Evolutionary conservation across 2,888 invertebrate species (phyloP).

Genomic region (Cheilosia variabilis): DNA sequence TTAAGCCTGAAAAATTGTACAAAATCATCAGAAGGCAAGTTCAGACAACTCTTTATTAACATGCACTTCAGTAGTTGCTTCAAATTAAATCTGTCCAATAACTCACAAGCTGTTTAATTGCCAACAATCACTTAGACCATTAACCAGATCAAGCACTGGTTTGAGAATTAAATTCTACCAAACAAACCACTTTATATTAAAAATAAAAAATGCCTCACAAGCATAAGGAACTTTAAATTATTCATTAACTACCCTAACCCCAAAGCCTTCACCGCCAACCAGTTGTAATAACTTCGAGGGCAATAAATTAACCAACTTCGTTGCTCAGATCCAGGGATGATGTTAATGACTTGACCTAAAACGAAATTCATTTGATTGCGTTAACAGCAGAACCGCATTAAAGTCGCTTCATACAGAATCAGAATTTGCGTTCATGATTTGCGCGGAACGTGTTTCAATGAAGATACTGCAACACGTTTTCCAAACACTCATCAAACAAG

Average conservation of each 20-base stretch:
- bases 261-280: not conserved
- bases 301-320: not conserved
- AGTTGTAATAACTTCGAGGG: not conserved
- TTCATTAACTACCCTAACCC: not conserved
- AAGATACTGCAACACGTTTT: constrained; percentile 49
- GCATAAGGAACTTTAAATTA: not conserved
- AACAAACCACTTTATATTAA: not conserved
- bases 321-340: not conserved
- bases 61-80: too few species aligned
- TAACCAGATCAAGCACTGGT: not conserved
- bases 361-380: not conserved
- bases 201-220: not conserved
- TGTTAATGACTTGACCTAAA: not conserved
- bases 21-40: too few species aligned
- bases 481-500: constrained; percentile 29
- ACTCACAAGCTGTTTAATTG: too few species aligned
- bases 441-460: constrained; percentile 33
- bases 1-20: too few species aligned
- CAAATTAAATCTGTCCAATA: too few species aligned
- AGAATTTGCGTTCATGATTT: not conserved
- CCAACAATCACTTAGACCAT: not conserved
- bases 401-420: not conserved
- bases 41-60: too few species aligned
- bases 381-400: not conserved
- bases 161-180: not conserved